Base-by-base conservation (phyloP, 2,113 vertebrate species). In the Barbus barbus region DNA sequence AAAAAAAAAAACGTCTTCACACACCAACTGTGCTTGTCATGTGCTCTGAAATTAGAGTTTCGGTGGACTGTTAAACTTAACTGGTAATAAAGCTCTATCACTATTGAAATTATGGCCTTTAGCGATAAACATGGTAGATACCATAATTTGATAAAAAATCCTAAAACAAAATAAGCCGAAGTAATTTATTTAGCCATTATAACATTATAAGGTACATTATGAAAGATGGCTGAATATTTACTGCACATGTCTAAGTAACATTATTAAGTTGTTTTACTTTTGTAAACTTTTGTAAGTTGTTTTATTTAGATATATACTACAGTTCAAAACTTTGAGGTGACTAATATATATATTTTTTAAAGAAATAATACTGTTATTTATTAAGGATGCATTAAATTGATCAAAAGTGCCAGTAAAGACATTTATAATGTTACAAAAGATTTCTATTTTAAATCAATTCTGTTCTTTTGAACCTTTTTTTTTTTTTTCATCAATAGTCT, bases 1-100 rank as follows among this genome's bases (percentile, higher is more conserved):
- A 31, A 76, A 11, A 71, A 78, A 31, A 76, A 11, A 71, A 84
- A 44, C 41, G 26, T 82, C 67, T 53, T 41, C 26, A 28, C 61
- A 56, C 18, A 60, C 22, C n/a, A 16, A 36, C 31, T 69, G 65
- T 33, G 65, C 18, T 2, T 18, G 14, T 41, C 16, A 24, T 69
- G 22, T 61, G n/a, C 13, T 18, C 7, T 60, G 9, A 36, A 18
- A 8, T 24, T 1, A 20, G 5, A 26, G 48, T 51, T 20, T 28
- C 6, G 11, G 26, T 51, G 1, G 20, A 33, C 31, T 9, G 3
- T 33, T 65, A 33, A n/a, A n/a, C n/a, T n/a, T n/a, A n/a, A n/a
- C n/a, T n/a, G 3, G 11, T 0, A 26, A 26, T 26, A 1, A 61
- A 38, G 7, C 3, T 11, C 5, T 36, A 65, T 63, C 16, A 3